Evolutionary conservation across 2,797 vertebrate genomes (phyloP), one percentile per base, ranked within the genome.

Genomic region (Aldrovandia affinis): DNA sequence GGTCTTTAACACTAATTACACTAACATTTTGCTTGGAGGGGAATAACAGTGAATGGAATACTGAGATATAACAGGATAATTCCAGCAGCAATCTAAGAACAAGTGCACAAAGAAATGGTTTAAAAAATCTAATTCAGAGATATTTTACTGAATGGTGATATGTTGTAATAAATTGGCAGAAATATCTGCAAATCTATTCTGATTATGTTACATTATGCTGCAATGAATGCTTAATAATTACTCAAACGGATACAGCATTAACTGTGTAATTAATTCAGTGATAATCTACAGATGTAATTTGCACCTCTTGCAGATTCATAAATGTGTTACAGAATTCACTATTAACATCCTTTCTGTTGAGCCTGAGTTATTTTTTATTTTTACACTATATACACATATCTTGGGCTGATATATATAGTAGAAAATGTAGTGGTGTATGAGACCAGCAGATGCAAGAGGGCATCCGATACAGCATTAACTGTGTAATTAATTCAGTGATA

Each of bases 271-370:
- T 42, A n/a, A 77, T 47, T 77, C 42, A 73, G 12, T 18, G 68
- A 47, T 47, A n/a, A 77, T 77, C 20, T 77, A 77, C 22, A 77
- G 42, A 47, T 77, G 73, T 47, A 77, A 77, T 77, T 77, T 44
- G 8, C 25, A 12, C 73, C 73, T 42, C 42, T 47, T 47, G 42
- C 73, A n/a, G 73, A 77, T 22, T 44, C 39, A n/a, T 77, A 10
- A 77, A 44, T 44, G 73, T 77, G 39, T 77, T 77, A 6, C 73
- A 47, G 39, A 28, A 47, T 77, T 25, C 2, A 20, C 42, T 77
- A 25, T 44, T 73, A 42, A 42, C 68, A 25, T 77, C 39, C 73
- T 3, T 22, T 9, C 73, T 44, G 25, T 73, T 73, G 33, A 73
- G 68, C 22, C 68, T 12, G 63, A 8, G 36, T 33, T 18, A 20